Evolutionary conservation across 2,797 vertebrate species (phyloP), one percentile per base, ranked within the genome.

Genomic region (Gymnodraco acuticeps): DNA sequence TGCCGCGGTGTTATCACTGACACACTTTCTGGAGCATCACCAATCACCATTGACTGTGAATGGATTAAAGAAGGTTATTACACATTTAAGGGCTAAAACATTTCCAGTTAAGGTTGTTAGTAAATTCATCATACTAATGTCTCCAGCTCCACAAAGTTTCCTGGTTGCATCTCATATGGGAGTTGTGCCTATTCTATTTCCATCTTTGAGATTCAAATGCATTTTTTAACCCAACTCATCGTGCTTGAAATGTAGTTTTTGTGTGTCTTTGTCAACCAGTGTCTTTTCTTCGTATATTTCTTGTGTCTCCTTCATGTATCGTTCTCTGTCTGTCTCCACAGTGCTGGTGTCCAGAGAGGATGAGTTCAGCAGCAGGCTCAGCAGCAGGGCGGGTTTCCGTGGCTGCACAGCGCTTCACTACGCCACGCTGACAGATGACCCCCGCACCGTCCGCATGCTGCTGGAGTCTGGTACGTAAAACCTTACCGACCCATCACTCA

Each of bases 331-430:
- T 3, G 10, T 67, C 33, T n/a, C 42, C 51, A 0, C 91, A 99
- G 98, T 99, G 43, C 91, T 99, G 13, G 97, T 99, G 61, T 97
- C 95, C 66, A 94, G 98, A 59, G 98, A 99, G 82, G 98, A 99
- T 10, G 97, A 99, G 61, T 99, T 99, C 95, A 99, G 94, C 92
- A 97, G 95, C 92, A 94, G 96, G 13, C 91, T 99, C 61, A 99
- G 98, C 91, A 94, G 96, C 86, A 92, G 97, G 0, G 97, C 96
- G 16, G 97, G 95, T 62, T 99, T 99, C 92, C 95, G 94, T 15
- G 97, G 96, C 47, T 98, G 97, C 92, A 96, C 97, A 0, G 95
- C 98, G 0, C 94, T 99, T 20, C 98, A 99, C 89, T 99, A 99
- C 0, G 97, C 97, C 0, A 97, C 97, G 0, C 94, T 99, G 31